Percentiles rank a stretch among this genome's conserved stretches.
phyloP scores from a whole-genome alignment of 2,797 vertebrate genomes.

The Anabas testudineus region DNA sequence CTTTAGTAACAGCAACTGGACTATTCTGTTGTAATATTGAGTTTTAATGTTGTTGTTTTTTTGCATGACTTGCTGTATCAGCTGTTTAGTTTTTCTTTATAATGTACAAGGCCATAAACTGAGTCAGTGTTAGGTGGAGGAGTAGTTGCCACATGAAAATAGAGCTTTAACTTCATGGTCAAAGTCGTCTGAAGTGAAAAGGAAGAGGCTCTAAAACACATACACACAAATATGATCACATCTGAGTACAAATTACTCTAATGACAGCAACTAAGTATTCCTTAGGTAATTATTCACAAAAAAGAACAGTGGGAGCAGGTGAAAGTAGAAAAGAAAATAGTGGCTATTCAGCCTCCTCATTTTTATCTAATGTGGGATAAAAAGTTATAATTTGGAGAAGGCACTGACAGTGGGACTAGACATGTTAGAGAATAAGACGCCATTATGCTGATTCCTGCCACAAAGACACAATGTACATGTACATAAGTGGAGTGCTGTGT shows the following conservation, averaged over 20 bases:
- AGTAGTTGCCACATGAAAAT: not conserved
- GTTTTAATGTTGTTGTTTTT: not conserved
- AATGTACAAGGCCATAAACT: slow-evolving; percentile 8
- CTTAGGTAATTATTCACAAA: slow-evolving; percentile 3
- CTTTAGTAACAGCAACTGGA: not conserved
- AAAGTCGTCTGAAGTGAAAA: slow-evolving; percentile 7
- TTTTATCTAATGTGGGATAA: slow-evolving; percentile 7
- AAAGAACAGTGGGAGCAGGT: slow-evolving; percentile 2
- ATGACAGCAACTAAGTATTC: not conserved
- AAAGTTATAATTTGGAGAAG: slow-evolving; percentile 10
- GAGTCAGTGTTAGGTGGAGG: not conserved
- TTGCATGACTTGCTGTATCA: not conserved
- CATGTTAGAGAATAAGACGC: not conserved
- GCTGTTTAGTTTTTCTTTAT: not conserved
- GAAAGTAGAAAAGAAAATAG: slow-evolving; percentile 1
- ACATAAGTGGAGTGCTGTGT: not conserved
- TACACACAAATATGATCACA: not conserved
- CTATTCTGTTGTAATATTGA: not conserved
- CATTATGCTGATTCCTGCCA: too few species aligned
- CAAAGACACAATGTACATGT: too few species aligned
- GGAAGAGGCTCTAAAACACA: not conserved
- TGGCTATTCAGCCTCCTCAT: not conserved
- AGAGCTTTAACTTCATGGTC: not conserved
- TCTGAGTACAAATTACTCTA: not conserved
- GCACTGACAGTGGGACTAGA: slow-evolving; percentile 8